Percentiles rank a stretch among this genome's conserved stretches.
phyloP scores from a whole-genome alignment of 2,113 vertebrate genomes.

The Urocynchramus pylzowi region DNA sequence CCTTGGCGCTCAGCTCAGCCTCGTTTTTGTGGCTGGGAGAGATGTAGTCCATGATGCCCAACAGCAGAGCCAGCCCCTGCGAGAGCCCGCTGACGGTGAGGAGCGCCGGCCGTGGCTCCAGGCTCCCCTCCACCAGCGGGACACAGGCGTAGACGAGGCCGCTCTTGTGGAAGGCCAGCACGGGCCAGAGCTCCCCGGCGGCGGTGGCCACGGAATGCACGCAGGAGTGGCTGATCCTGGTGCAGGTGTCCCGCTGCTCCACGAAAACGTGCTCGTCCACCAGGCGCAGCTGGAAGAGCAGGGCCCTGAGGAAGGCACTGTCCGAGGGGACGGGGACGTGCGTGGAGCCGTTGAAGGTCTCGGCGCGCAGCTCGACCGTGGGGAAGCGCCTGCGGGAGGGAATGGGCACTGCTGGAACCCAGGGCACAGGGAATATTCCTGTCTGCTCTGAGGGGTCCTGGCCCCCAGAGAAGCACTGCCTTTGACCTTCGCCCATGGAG shows the following conservation, averaged over 20 bases:
- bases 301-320: constrained; percentile 75
- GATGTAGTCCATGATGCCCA: constrained; percentile 82
- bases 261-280: constrained; percentile 76
- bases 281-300: constrained; percentile 83
- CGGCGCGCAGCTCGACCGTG: constrained; percentile 85
- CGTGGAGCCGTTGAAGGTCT: constrained; percentile 73
- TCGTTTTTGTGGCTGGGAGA: constrained; percentile 73
- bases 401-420: background rate
- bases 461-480: no score
- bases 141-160: constrained; percentile 81
- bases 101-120: constrained; percentile 79
- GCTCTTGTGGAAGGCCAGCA: constrained; percentile 80
- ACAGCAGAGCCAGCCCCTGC: constrained; percentile 82
- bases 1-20: constrained; percentile 74
- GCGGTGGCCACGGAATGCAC: constrained; percentile 72
- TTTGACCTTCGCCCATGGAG: no score
- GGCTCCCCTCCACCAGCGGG: constrained; percentile 82
- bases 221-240: constrained; percentile 73
- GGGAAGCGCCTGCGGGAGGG: constrained; percentile 78
- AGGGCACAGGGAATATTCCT: background rate
- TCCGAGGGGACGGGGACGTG: constrained; percentile 85
- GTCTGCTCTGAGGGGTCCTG: no score
- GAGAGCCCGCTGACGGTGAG: constrained; percentile 82
- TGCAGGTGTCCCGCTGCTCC: constrained; percentile 81
- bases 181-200: constrained; percentile 83